Evolutionary conservation across 2,113 vertebrate species (phyloP).

Genomic region (Sphyrna mokarran): DNA sequence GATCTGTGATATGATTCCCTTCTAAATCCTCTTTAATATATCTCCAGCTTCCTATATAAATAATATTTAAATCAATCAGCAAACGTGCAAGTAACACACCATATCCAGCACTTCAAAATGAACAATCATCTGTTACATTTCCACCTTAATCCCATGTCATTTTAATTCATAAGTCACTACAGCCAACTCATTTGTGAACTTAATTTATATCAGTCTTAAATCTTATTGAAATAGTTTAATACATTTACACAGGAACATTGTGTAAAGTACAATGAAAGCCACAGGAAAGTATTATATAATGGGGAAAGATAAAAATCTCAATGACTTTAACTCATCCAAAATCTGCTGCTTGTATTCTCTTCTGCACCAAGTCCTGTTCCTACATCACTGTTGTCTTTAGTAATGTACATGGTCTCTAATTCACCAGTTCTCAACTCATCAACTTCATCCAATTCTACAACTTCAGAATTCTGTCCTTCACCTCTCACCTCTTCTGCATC

Average conservation of each 20-base stretch:
- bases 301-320: background rate
- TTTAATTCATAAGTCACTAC: background rate
- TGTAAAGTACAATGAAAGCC: background rate
- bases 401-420: background rate
- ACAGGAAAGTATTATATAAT: background rate
- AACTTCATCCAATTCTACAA: background rate
- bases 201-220: background rate
- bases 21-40: background rate
- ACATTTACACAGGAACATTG: background rate
- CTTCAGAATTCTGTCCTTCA: background rate
- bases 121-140: background rate
- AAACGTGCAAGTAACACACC: background rate
- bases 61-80: background rate
- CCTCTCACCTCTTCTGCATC: background rate
- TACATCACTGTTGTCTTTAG: background rate
- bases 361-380: background rate
- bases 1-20: background rate
- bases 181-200: background rate
- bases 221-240: background rate
- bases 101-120: background rate
- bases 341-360: background rate
- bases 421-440: background rate
- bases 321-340: background rate
- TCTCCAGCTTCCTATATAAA: background rate
- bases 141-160: background rate